Evolutionary conservation across 1,140 invertebrate species (phyloP).

Genomic region (Caligus rogercresseyi): DNA sequence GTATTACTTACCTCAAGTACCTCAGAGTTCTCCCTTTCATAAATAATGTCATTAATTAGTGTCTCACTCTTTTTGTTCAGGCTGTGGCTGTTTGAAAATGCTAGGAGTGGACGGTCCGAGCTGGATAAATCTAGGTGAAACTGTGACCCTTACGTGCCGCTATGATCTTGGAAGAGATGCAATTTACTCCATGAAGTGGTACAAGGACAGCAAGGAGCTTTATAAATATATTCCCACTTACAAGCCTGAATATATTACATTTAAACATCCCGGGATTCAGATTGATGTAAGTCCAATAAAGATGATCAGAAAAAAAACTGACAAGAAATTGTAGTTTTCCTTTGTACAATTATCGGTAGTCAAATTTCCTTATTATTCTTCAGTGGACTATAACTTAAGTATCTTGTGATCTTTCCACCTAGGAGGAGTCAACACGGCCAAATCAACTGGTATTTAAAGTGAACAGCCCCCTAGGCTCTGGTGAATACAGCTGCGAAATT

Average conservation of each 20-base stretch:
- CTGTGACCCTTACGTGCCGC: constrained; percentile 49
- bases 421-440: neutral
- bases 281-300: constrained; percentile 6
- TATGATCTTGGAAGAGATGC: constrained; percentile 57
- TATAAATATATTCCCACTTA: constrained; percentile 50
- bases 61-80: constrained; percentile 12
- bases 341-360: too few species aligned
- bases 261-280: neutral
- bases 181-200: constrained; percentile 67
- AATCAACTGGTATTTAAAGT: constrained; percentile 5
- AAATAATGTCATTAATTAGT: too few species aligned
- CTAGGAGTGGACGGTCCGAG: constrained; percentile 45
- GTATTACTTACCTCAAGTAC: too few species aligned
- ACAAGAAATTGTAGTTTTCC: neutral
- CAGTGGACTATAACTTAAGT: too few species aligned
- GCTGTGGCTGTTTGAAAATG: constrained; percentile 33
- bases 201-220: constrained; percentile 69
- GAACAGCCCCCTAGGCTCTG: constrained; percentile 1
- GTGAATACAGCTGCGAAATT: constrained; percentile 13
- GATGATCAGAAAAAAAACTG: neutral
- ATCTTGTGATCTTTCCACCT: neutral
- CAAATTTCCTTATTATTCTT: too few species aligned
- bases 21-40: too few species aligned
- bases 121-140: constrained; percentile 45
- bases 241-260: constrained; percentile 10